Evolutionary conservation across 92 coral and sea anemone species (phyloP).

Genomic region (Phymanthus crucifer): DNA sequence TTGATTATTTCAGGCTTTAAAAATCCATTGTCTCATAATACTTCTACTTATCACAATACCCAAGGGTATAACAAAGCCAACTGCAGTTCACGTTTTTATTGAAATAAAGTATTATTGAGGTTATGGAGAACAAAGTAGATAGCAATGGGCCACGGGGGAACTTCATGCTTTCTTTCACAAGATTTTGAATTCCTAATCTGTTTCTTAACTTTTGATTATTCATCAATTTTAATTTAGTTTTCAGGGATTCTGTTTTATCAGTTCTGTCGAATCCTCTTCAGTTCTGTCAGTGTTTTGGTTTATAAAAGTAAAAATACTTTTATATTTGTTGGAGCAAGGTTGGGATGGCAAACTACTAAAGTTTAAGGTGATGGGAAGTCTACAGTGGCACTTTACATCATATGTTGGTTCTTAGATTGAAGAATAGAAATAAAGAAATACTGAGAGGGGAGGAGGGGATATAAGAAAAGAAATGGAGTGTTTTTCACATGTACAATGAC

Average conservation of each 20-base stretch:
- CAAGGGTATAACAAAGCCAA: conserved; percentile 4
- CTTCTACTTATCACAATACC: conserved; percentile 29
- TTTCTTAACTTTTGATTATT: neutral
- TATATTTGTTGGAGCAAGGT: too few relatives aligned
- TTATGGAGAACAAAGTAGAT: neutral
- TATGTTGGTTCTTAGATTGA: too few relatives aligned
- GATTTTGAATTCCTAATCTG: neutral
- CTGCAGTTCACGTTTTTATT: neutral
- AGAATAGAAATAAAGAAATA: neutral
- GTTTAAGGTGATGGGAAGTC: too few relatives aligned
- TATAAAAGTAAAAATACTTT: too few relatives aligned
- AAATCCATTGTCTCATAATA: conserved; percentile 34
- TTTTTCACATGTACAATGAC: neutral
- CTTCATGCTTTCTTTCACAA: neutral
- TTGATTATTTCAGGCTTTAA: conserved; percentile 23
- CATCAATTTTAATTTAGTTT: neutral
- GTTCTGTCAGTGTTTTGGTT: too few relatives aligned
- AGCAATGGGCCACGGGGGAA: neutral
- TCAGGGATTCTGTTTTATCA: too few relatives aligned
- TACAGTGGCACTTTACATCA: too few relatives aligned
- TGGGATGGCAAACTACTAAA: too few relatives aligned
- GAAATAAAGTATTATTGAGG: conserved; percentile 12
- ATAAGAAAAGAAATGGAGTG: neutral
- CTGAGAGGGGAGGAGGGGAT: neutral
- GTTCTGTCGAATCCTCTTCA: too few relatives aligned